A percentile compares a stretch with the other conserved stretches of the same genome.
These are phyloP conservation scores for Lutjanus argentimaculatus DNA, from an alignment of 2,797 vertebrate genomes.

Conservation along the genomic window DNA sequence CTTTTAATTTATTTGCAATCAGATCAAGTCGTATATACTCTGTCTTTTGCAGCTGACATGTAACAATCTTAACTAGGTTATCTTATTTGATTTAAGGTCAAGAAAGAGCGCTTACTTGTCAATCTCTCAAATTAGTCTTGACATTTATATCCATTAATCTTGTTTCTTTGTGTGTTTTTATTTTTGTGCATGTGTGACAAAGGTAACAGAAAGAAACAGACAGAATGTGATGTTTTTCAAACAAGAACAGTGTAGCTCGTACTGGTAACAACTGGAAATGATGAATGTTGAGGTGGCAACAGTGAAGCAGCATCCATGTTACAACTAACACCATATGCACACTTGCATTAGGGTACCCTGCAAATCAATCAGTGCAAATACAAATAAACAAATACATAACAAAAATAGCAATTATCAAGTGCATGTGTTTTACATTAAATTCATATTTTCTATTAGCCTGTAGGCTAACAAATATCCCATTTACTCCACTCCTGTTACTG, in stretches of 20 bases:
- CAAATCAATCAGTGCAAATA: slow-evolving; percentile 16
- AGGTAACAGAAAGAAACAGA: slow-evolving; percentile 3
- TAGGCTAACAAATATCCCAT: background rate
- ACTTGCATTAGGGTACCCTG: background rate
- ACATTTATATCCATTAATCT: slow-evolving; percentile 24
- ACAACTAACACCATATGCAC: slow-evolving; percentile 2
- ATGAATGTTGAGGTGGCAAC: background rate
- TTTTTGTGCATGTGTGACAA: slow-evolving; percentile 1
- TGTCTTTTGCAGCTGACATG: slow-evolving; percentile 5
- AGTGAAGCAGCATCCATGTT: slow-evolving; percentile 12
- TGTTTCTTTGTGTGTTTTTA: slow-evolving; percentile 33
- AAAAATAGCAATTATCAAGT: background rate
- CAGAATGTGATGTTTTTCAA: slow-evolving; percentile 21
- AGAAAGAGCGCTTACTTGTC: background rate
- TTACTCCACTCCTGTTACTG: background rate
- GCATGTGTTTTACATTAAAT: background rate
- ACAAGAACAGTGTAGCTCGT: slow-evolving; percentile 10
- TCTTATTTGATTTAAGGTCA: slow-evolving; percentile 19
- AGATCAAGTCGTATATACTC: background rate
- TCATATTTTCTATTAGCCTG: background rate
- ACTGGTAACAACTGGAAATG: background rate
- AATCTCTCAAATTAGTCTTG: slow-evolving; percentile 32
- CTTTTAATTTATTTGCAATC: background rate
- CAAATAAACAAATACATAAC: slow-evolving; percentile 1
- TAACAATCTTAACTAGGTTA: slow-evolving; percentile 1